Base-by-base conservation (phyloP, 2,113 vertebrate genomes). In the Colinus virginianus region DNA sequence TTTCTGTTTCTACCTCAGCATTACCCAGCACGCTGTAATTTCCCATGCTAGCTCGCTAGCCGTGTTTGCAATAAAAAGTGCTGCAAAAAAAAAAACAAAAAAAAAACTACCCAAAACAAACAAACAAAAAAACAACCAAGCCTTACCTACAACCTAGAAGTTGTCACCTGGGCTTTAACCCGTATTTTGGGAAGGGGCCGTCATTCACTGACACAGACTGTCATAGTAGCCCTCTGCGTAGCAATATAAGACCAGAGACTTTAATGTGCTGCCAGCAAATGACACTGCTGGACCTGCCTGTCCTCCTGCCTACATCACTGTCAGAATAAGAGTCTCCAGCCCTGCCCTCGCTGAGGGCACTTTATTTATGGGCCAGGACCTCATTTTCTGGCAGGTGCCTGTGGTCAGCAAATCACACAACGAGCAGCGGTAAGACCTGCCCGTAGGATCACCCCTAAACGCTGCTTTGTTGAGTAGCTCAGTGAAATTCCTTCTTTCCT, bases 261-360 rank as follows among this genome's bases (percentile, higher is more conserved):
- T 96, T 97, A 96, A 97, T 87, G 97, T 55, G 96, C 92, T 96
- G 98, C 97, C 97, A 96, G 88, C 78, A 64, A 91, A 61, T 97
- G 97, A 95, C 97, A 96, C 96, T 34, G 95, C 95, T 86, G 96
- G 91, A 69, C 93, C 94, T 42, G 94, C 93, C 82, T 77, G 95
- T 59, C 97, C 83, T 58, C 87, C 96, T 80, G 90, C 87, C 91
- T 93, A 76, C 96, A 40, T 96, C 90, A 85, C 88, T 94, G 82
- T 97, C 97, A 98, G 87, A 97, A 97, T 98, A 98, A 98, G 94
- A 98, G 98, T 97, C 96, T 91, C 91, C 77, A 15, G 34, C 42
- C 11, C 30, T 11, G 5, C 6, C 22, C 23, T 13, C 3, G 32
- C 7, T 15, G 26, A 36, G n/a, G 46, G 38, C 63, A 2, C 30